Evolutionary conservation across 2,113 vertebrate genomes (phyloP).

Genomic region (Percopsis transmontana): DNA sequence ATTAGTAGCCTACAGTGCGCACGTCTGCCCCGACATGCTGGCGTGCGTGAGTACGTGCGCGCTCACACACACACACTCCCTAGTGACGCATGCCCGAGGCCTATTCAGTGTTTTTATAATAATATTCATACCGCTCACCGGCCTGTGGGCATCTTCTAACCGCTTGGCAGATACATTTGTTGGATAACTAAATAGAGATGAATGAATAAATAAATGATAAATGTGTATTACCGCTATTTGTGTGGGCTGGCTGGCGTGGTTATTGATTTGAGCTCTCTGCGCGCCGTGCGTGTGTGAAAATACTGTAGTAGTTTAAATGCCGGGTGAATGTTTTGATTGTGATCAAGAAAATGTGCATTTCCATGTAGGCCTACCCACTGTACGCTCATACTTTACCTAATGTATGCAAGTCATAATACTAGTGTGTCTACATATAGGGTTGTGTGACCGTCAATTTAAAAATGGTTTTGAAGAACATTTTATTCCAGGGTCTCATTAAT

Average conservation of each 20-base stretch:
- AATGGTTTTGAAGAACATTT: not conserved
- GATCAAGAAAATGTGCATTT: not conserved
- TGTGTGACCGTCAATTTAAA: slow-evolving; percentile 20
- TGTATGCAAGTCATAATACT: not conserved
- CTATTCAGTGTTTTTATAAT: slow-evolving; percentile 61
- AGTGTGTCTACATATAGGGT: not conserved
- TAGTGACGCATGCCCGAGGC: slow-evolving; percentile 48
- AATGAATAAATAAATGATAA: slow-evolving; percentile 75
- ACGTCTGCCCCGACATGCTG: slow-evolving; percentile 30
- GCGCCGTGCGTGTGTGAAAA: slow-evolving; percentile 1
- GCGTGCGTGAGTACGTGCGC: not conserved
- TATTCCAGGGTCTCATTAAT: slow-evolving; percentile 15
- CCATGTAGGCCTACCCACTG: slow-evolving; percentile 1
- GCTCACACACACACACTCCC: slow-evolving; percentile 38
- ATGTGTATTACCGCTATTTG: slow-evolving; percentile 59
- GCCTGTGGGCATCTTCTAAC: slow-evolving; percentile 61
- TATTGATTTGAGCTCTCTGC: slow-evolving; percentile 52
- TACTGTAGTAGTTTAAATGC: not conserved
- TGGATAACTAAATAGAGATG: slow-evolving; percentile 64
- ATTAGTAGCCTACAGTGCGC: slow-evolving; percentile 57
- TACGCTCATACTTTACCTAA: not conserved
- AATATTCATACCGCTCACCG: slow-evolving; percentile 51
- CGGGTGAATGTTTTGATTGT: not conserved
- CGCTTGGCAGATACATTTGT: slow-evolving; percentile 55
- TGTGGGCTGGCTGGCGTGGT: slow-evolving; percentile 52